A percentile compares a stretch with the other conserved stretches of the same genome.
These are phyloP conservation scores for Lobophora halterata DNA, from an alignment of 2,888 invertebrate genomes.

Conservation along the genomic window DNA sequence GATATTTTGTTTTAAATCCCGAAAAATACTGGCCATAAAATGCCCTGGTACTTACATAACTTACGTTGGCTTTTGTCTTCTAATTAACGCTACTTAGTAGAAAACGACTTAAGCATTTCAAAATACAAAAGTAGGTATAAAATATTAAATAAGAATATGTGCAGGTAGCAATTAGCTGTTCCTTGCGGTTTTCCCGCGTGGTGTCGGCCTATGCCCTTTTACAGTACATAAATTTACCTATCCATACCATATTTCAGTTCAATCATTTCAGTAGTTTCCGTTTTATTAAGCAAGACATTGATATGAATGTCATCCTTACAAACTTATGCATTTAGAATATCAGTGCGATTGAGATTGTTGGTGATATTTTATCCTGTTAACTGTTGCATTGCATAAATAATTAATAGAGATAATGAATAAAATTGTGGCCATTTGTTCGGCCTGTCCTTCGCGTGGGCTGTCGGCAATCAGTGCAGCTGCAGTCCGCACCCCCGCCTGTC, in stretches of 20 bases:
- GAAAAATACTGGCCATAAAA: conserved; percentile 62
- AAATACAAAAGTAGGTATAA: conserved; percentile 1
- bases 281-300: too few species aligned
- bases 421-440: conserved; percentile 66
- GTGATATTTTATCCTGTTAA: conserved; percentile 2
- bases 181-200: too few species aligned
- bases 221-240: too few species aligned
- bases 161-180: too few species aligned
- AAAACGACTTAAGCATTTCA: conserved; percentile 1
- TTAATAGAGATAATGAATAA: conserved; percentile 48
- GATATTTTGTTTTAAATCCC: conserved; percentile 69
- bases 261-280: too few species aligned
- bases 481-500: conserved; percentile 42
- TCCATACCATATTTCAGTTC: too few species aligned
- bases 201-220: too few species aligned
- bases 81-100: conserved; percentile 9
- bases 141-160: too few species aligned
- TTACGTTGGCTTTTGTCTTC: conserved; percentile 40
- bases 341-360: too few species aligned
- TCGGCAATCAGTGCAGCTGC: conserved; percentile 70
- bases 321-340: too few species aligned
- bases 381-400: conserved; percentile 23
- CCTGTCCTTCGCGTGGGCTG: conserved; percentile 49
- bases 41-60: conserved; percentile 53
- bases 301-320: too few species aligned